phyloP scores from a whole-genome alignment of 1,140 invertebrate genomes.

The Ganaspis sp. region DNA sequence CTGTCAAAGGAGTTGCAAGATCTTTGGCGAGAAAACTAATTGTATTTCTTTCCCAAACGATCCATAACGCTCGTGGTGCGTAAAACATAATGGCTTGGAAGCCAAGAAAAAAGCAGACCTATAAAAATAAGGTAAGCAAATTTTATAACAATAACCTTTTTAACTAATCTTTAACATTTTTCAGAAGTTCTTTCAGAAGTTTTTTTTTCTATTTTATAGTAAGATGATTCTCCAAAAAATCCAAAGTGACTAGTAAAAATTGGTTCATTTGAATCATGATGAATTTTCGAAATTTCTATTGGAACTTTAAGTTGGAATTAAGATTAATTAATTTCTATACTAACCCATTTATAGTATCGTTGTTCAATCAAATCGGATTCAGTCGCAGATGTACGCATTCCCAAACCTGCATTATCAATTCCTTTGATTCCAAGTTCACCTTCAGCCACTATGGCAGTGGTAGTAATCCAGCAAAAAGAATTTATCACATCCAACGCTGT shows the following conservation, averaged over 20 bases:
- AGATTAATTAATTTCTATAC: constrained; percentile 37
- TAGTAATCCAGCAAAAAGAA: constrained; percentile 82
- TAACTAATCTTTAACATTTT: neutral
- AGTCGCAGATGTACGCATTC: constrained; percentile 63
- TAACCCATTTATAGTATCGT: constrained; percentile 82
- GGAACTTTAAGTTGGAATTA: too few species aligned
- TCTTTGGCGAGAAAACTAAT: constrained; percentile 66
- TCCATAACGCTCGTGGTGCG: constrained; percentile 76
- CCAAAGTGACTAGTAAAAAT: too few species aligned
- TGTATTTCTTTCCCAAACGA: constrained; percentile 69
- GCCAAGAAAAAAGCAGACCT: constrained; percentile 78
- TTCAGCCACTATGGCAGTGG: constrained; percentile 77
- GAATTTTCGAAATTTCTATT: neutral
- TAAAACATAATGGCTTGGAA: constrained; percentile 79
- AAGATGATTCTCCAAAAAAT: too few species aligned
- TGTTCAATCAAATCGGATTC: constrained; percentile 75
- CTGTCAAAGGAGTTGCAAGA: constrained; percentile 58
- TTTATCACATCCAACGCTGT: constrained; percentile 75
- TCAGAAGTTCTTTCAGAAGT: neutral
- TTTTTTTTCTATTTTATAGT: too few species aligned
- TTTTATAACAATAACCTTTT: neutral
- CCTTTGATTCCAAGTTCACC: constrained; percentile 60
- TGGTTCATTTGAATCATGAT: neutral
- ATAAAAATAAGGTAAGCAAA: constrained; percentile 35
- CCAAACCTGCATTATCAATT: constrained; percentile 58